Conservation (phyloP, 1,140 invertebrate species). For the Drosophila hydei region DNA sequence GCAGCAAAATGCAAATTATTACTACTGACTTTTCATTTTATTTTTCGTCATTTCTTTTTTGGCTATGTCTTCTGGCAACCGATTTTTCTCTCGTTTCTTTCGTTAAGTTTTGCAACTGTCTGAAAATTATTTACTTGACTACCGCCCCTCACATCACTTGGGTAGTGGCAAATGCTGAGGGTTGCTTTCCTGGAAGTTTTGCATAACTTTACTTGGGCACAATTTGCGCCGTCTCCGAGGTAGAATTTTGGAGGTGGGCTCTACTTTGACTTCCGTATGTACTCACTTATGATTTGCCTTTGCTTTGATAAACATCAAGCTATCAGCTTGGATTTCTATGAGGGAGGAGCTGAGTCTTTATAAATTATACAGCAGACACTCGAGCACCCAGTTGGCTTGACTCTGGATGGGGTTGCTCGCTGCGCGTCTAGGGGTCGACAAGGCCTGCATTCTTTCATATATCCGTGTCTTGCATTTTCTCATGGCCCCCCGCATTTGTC, state of each 20-base stretch:
- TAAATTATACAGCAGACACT: constrained; percentile 55
- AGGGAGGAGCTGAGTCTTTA: constrained; percentile 31
- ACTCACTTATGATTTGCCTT: constrained; percentile 75
- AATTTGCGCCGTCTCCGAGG: constrained; percentile 30
- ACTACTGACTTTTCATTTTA: constrained; percentile 76
- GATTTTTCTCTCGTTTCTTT: constrained; percentile 13
- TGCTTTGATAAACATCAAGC: constrained; percentile 61
- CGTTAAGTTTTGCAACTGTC: constrained; percentile 24
- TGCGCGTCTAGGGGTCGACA: constrained; percentile 39
- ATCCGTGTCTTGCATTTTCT: constrained; percentile 36
- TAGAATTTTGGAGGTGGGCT: constrained; percentile 1
- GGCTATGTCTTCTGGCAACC: not conserved
- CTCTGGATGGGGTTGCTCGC: constrained; percentile 55
- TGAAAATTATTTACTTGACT: constrained; percentile 75
- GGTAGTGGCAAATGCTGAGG: constrained; percentile 23
- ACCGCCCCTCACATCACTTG: constrained; percentile 4
- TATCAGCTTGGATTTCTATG: constrained; percentile 53
- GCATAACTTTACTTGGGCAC: constrained; percentile 57
- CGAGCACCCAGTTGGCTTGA: not conserved
- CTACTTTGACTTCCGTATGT: constrained; percentile 63
- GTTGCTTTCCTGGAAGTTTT: constrained; percentile 51
- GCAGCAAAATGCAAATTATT: constrained; percentile 80
- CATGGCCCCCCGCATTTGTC: constrained; percentile 60
- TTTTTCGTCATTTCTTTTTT: constrained; percentile 36
- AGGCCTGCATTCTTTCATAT: constrained; percentile 40